A percentile compares a stretch with the other conserved stretches of the same genome.
phyloP scores from a whole-genome alignment of 92 coral and sea anemone genomes.

The Umimayanthus chanpuru region DNA sequence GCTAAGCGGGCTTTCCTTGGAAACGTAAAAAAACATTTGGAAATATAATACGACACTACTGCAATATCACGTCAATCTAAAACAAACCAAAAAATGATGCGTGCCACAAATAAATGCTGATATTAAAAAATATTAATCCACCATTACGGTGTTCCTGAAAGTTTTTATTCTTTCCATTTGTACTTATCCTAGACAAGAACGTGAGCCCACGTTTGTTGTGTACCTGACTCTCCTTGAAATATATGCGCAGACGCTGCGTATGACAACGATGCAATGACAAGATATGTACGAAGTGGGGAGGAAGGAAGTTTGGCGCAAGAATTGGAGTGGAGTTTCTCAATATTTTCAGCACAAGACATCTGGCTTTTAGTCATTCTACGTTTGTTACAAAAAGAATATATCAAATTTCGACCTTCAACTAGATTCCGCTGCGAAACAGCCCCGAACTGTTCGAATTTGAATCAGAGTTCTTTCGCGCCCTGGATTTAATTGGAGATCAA shows the following conservation, averaged over 20 bases:
- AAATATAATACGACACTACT: no score
- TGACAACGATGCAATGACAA: conserved; percentile 48
- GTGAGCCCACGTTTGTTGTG: conserved; percentile 44
- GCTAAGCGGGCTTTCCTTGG: no score
- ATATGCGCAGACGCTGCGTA: conserved; percentile 48
- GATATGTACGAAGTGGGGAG: conserved; percentile 38
- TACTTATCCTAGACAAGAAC: not conserved
- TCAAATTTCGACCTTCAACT: not conserved
- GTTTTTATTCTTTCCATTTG: not conserved
- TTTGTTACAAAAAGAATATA: not conserved
- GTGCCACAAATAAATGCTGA: no score
- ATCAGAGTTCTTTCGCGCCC: conserved; percentile 49
- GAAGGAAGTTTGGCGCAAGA: conserved; percentile 28
- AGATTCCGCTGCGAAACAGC: conserved; percentile 36
- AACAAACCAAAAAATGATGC: no score
- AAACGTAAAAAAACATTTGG: no score
- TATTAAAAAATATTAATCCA: no score
- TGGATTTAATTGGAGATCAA: conserved; percentile 39
- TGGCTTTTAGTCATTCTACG: conserved; percentile 3
- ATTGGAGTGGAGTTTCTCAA: conserved; percentile 26
- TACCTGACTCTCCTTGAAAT: not conserved
- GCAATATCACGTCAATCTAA: no score
- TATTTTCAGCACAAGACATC: conserved; percentile 6
- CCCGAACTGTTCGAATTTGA: conserved; percentile 45
- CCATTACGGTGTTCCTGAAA: no score